Conservation (phyloP, 2,888 invertebrate species). For the Nebria salina region DNA sequence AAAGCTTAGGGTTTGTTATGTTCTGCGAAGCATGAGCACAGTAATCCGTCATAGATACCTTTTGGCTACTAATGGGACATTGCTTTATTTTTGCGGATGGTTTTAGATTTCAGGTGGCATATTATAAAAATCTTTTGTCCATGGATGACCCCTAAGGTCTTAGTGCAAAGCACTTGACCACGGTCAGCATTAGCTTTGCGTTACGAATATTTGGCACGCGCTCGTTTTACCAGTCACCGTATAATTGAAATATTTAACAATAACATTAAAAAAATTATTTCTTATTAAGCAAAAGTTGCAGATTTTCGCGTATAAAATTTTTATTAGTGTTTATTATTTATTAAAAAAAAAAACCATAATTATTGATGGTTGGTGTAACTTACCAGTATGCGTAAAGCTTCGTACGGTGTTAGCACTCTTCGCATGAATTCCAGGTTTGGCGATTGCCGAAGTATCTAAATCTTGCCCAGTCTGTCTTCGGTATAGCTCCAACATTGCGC, state of each 20-base stretch:
- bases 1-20: neutral
- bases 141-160: slow-evolving; percentile 4
- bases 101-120: slow-evolving; percentile 30
- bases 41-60: slow-evolving; percentile 6
- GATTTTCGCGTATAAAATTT: too few species aligned
- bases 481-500: slow-evolving; percentile 84
- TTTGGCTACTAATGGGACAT: slow-evolving; percentile 7
- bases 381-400: slow-evolving; percentile 83
- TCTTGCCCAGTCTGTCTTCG: slow-evolving; percentile 71
- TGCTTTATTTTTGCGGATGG: slow-evolving; percentile 28
- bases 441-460: slow-evolving; percentile 72
- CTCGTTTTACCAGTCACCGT: neutral
- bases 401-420: slow-evolving; percentile 86
- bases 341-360: too few species aligned
- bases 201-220: slow-evolving; percentile 19
- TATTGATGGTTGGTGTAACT: slow-evolving; percentile 48
- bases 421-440: slow-evolving; percentile 74
- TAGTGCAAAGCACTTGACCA: neutral
- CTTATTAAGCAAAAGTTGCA: too few species aligned
- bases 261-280: too few species aligned
- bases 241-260: neutral
- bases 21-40: neutral
- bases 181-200: neutral
- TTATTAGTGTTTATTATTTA: too few species aligned
- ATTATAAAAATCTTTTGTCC: slow-evolving; percentile 25